Base-by-base conservation (phyloP, 2,888 invertebrate genomes). In the Oxyscelio sp. region DNA sequence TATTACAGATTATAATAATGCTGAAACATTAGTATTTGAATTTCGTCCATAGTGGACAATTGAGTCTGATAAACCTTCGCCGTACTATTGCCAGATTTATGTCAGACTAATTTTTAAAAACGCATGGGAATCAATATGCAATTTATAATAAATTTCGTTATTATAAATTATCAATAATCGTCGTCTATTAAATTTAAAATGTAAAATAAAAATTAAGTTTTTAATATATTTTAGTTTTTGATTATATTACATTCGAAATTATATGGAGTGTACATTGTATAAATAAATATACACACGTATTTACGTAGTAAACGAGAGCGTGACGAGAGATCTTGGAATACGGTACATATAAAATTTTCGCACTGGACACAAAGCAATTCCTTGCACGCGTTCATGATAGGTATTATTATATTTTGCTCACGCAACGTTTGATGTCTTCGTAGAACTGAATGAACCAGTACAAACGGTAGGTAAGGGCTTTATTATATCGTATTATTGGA, bases 361-460 rank as follows among this genome's bases (percentile, higher is more conserved):
- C 22, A 70, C 70, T 75, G 40, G 54, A 58, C 48, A 81, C 75
- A 75, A 68, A 63, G 81, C 66, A 82, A 82, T 82, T 82, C 81
- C 48, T 75, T 75, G 81, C 81, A 75, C 81, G 81, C 70, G 81
- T 75, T 45, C 63, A 58, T 11, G 75, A 56, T 43, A 58, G 56
- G 50, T 70, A 75, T 82, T 70, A 75, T 82, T 75, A 68, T 21
- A 75, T 75, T 82, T 82, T 58, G 40, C 68, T 74, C 81, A 82
- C 81, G 81, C 81, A 82, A 82, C 68, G 75, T 82, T 75, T 70
- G 56, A 82, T 75, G 75, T 66, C 75, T 82, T 82, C 81, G 63
- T 38, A 43, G 81, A 82, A 82, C 63, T 58, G 68, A 75, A 75
- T 73, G 75, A 81, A 75, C 52, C 68, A 58, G 43, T 48, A 54